Evolutionary conservation across 2,888 invertebrate genomes (phyloP).

Genomic region (Sepioteuthis lessoniana): DNA sequence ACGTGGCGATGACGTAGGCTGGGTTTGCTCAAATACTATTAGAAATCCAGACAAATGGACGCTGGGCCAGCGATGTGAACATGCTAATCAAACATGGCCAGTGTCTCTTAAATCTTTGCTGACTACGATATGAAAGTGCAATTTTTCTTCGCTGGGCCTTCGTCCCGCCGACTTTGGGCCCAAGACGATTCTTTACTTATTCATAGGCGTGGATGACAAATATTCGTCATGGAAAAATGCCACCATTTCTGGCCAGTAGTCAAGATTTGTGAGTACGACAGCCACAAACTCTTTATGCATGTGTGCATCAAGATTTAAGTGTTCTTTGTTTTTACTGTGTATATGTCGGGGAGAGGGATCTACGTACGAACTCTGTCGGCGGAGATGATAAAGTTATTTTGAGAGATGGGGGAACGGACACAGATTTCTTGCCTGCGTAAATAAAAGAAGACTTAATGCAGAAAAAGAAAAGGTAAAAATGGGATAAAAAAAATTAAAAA

Average conservation of each 20-base stretch:
- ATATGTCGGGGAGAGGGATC: too few relatives aligned
- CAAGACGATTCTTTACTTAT: conserved; percentile 34
- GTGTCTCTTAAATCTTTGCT: conserved; percentile 41
- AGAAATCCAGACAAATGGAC: conserved; percentile 40
- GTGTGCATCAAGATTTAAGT: not conserved
- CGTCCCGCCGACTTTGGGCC: not conserved
- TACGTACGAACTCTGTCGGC: too few relatives aligned
- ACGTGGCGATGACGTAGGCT: conserved; percentile 36
- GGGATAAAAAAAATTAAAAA: too few relatives aligned
- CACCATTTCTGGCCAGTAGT: not conserved
- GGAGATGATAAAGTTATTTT: too few relatives aligned
- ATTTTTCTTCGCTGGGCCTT: not conserved
- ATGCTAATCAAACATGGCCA: conserved; percentile 45
- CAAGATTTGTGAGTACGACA: not conserved
- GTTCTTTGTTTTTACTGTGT: too few relatives aligned
- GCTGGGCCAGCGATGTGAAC: conserved; percentile 38
- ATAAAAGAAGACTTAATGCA: too few relatives aligned
- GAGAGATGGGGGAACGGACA: too few relatives aligned
- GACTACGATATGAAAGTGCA: conserved; percentile 16
- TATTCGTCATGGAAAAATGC: conserved; percentile 36
- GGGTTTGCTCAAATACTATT: not conserved
- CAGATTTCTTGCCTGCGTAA: too few relatives aligned
- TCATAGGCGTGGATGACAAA: conserved; percentile 4
- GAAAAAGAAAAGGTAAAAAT: too few relatives aligned
- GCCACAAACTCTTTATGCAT: not conserved